Base-by-base conservation (phyloP, 1,140 invertebrate genomes). In the Papilio machaon region DNA sequence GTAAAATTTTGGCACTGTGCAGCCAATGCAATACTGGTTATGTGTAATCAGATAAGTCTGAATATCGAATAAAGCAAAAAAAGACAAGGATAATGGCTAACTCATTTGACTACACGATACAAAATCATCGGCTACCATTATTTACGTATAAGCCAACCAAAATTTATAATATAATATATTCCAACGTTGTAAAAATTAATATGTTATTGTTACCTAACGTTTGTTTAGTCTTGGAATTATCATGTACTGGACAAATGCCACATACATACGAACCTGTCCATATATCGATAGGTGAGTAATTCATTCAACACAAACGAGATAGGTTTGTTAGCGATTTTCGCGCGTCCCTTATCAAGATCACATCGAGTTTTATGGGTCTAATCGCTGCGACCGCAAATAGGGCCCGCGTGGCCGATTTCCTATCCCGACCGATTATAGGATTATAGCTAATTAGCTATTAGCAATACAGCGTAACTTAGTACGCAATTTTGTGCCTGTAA, bases 401-500 rank as follows among this genome's bases (percentile, higher is more conserved):
- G 90, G 75, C 92, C 91, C 92, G 81, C 54, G 91, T 87, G 91
- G 89, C 84, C 89, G 84, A 93, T 94, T 92, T 90, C 88, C 91
- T 93, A 92, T 93, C 91, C 91, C 92, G 91, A 88, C 89, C 92
- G 90, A 93, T 94, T 94, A 94, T 88, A 86, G 92, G 91, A 92
- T 92, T 93, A 88, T 89, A 79, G 86, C 90, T 94, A 94, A 94
- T 94, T 94, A 93, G 88, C 92, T 93, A 93, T 92, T 94, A 92
- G 91, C 91, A 87, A 93, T 94, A 94, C 88, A 90, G 83, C 80
- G 82, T 88, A 82, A 88, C 85, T 89, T 87, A 86, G 83, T 85
- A 85, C 84, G 83, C 87, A 86, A 88, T 88, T 84, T 86, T 74
- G 81, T 81, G 76, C 78, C 83, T 58, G 5, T 80, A 80, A 81